Conservation (phyloP, 2,113 vertebrate species). For the Argyrosomus japonicus region DNA sequence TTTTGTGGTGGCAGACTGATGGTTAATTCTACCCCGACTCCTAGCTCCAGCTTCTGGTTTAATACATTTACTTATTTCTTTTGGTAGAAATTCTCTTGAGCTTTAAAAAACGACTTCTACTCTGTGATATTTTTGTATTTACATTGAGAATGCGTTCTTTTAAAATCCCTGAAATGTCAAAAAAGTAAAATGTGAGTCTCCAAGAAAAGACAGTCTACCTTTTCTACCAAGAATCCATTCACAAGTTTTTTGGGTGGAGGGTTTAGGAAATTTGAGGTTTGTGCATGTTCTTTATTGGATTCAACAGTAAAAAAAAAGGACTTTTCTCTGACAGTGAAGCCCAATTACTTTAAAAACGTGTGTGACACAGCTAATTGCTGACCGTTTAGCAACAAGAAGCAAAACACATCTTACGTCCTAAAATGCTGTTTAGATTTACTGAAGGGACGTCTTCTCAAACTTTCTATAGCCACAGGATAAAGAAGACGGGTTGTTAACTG, state of each 20-base stretch:
- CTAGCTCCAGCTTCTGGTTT: not conserved
- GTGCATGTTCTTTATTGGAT: not conserved
- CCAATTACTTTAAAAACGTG: not conserved
- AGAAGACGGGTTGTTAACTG: not conserved
- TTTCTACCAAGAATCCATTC: not conserved
- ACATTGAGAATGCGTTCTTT: not conserved
- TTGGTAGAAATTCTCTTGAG: not conserved
- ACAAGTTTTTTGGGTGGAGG: not conserved
- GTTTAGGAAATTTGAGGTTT: not conserved
- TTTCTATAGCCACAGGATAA: not conserved
- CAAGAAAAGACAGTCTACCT: not conserved
- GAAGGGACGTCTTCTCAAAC: not conserved
- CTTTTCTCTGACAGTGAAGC: not conserved
- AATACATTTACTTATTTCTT: not conserved
- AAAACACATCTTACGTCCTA: not conserved
- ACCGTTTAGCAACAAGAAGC: not conserved
- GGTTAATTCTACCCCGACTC: conserved; percentile 6
- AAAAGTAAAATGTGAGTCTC: not conserved
- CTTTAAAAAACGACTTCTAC: not conserved
- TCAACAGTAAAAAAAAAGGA: not conserved
- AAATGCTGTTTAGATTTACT: not conserved
- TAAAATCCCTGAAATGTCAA: not conserved
- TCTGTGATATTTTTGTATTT: not conserved
- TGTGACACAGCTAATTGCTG: too few species aligned
- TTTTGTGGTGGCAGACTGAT: not conserved